phyloP scores from a whole-genome alignment of 2,888 invertebrate genomes.

The Cephus spinipes region DNA sequence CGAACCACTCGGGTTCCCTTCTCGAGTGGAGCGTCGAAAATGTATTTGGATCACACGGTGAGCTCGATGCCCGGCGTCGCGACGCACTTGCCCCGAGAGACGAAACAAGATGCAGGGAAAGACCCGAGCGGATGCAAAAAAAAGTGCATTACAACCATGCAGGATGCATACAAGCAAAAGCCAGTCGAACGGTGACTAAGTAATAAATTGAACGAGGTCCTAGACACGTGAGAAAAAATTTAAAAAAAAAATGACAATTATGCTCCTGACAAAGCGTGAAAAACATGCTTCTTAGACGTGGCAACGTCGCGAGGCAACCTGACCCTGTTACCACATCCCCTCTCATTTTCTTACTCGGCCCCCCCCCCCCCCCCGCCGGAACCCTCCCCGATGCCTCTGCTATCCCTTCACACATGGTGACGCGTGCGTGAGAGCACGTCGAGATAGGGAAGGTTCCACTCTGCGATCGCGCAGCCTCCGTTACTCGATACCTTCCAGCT shows the following conservation, averaged over 20 bases:
- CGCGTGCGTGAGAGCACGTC: constrained; percentile 22
- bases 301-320: constrained; percentile 19
- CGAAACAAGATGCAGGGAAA: neutral
- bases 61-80: neutral
- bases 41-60: neutral
- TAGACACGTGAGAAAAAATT: neutral
- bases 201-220: neutral
- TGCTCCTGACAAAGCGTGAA: neutral
- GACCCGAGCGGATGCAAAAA: neutral
- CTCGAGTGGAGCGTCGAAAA: neutral
- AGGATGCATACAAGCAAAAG: neutral
- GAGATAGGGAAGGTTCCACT: constrained; percentile 15
- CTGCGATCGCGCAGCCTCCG: constrained; percentile 17
- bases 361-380: neutral
- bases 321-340: constrained; percentile 24
- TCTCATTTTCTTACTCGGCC: constrained; percentile 6
- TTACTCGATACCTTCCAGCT: constrained; percentile 26
- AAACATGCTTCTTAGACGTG: neutral
- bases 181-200: no score
- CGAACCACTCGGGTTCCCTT: neutral
- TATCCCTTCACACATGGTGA: constrained; percentile 8
- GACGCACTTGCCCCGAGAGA: neutral
- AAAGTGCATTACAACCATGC: neutral
- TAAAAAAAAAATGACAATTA: neutral
- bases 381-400: neutral